Evolutionary conservation across 2,888 invertebrate species (phyloP).

Genomic region (Crocallis elinguaria): DNA sequence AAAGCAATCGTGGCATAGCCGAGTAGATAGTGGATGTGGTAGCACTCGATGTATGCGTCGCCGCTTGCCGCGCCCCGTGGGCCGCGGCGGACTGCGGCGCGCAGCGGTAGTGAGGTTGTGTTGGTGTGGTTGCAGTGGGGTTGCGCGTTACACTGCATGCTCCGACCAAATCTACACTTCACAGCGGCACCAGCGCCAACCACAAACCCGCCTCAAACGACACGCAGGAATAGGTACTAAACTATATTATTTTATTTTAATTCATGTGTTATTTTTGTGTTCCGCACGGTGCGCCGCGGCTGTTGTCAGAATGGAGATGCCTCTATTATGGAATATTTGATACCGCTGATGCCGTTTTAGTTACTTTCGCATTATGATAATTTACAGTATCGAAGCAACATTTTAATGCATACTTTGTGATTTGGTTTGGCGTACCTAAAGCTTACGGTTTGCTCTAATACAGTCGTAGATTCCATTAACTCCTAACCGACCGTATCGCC

Average conservation of each 20-base stretch:
- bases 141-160: slow-evolving; percentile 96
- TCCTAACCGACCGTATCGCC: slow-evolving; percentile 67
- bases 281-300: slow-evolving; percentile 81
- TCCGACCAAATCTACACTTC: slow-evolving; percentile 87
- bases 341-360: slow-evolving; percentile 72
- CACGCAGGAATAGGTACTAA: slow-evolving; percentile 85
- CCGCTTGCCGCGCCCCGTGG: too few species aligned
- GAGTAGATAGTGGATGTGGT: slow-evolving; percentile 79
- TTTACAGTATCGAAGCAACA: slow-evolving; percentile 70
- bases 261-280: slow-evolving; percentile 80
- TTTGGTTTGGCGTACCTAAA: slow-evolving; percentile 73
- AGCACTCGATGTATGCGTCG: slow-evolving; percentile 54
- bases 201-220: slow-evolving; percentile 83
- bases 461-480: slow-evolving; percentile 71
- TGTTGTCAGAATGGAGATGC: slow-evolving; percentile 73
- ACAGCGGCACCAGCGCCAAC: slow-evolving; percentile 84
- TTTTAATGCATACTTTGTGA: slow-evolving; percentile 81
- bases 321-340: slow-evolving; percentile 65
- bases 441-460: slow-evolving; percentile 75
- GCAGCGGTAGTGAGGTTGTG: slow-evolving; percentile 77
- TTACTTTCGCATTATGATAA: slow-evolving; percentile 65
- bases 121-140: slow-evolving; percentile 93
- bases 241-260: slow-evolving; percentile 70
- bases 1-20: slow-evolving; percentile 64
- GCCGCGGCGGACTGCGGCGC: too few species aligned